phyloP scores from a whole-genome alignment of 2,888 invertebrate genomes.

The Drosophila diplacantha region DNA sequence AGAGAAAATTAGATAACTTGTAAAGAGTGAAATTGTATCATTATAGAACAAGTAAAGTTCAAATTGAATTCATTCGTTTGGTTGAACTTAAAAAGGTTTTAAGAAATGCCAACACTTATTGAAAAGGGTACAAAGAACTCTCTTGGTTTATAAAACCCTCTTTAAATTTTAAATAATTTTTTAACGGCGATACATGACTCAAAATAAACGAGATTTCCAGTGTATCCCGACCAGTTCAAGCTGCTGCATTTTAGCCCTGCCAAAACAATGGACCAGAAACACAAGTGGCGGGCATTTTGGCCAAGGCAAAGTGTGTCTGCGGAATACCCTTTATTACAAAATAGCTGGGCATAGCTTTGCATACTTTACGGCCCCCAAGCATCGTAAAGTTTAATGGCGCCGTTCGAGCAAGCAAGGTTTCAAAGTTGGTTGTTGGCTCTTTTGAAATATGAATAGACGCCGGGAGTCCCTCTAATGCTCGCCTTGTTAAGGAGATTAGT shows the following conservation, averaged over 20 bases:
- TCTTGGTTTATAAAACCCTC: no score
- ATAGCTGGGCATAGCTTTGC: constrained; percentile 57
- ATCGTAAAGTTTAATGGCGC: constrained; percentile 73
- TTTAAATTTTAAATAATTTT: background rate
- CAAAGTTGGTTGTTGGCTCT: constrained; percentile 62
- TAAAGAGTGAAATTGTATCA: background rate
- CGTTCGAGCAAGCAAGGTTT: constrained; percentile 55
- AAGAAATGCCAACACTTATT: background rate
- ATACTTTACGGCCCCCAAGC: constrained; percentile 62
- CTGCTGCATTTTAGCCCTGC: constrained; percentile 30
- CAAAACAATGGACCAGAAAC: constrained; percentile 51
- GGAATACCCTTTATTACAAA: constrained; percentile 72
- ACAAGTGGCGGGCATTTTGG: constrained; percentile 51
- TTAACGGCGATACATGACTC: background rate
- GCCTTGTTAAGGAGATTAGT: constrained; percentile 72
- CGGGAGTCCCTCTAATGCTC: constrained; percentile 50
- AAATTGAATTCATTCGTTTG: no score
- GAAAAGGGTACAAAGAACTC: background rate
- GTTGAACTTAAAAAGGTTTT: no score
- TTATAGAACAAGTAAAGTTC: no score
- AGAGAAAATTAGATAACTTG: background rate
- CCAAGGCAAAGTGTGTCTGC: constrained; percentile 50
- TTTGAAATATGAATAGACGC: constrained; percentile 71
- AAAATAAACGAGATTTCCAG: background rate
- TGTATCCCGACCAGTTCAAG: constrained; percentile 13